Percentiles rank a stretch among this genome's conserved stretches.
These are phyloP conservation scores for Sebastes baramenuke DNA, from an alignment of 2,797 vertebrate species.

Conservation along the genomic window DNA sequence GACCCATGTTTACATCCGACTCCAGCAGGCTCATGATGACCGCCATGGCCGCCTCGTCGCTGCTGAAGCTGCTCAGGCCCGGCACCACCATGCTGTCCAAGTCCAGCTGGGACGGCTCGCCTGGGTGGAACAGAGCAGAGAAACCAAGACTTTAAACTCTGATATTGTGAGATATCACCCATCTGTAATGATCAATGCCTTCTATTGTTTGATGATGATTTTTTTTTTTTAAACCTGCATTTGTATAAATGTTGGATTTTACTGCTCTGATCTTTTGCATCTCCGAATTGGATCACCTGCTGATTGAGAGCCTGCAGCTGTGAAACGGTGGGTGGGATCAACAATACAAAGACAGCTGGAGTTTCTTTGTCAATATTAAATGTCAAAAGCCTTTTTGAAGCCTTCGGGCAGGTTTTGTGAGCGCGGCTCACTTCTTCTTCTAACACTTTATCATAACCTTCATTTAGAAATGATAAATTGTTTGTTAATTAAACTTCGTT, in stretches of 20 bases:
- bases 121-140: slow-evolving; percentile 65
- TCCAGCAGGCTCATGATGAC: slow-evolving; percentile 98
- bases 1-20: slow-evolving; percentile 92
- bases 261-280: neutral
- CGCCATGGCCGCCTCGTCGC: slow-evolving; percentile 94
- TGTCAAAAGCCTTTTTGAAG: neutral
- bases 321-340: neutral
- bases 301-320: neutral
- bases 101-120: slow-evolving; percentile 88
- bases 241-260: neutral
- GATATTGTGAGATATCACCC: neutral
- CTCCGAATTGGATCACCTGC: neutral
- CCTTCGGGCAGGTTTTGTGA: neutral
- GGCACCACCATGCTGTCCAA: slow-evolving; percentile 91
- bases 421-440: neutral
- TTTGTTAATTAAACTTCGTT: too few species aligned
- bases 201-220: neutral
- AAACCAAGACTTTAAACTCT: neutral
- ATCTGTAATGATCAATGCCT: neutral
- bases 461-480: too few species aligned
- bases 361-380: neutral
- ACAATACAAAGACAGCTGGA: neutral
- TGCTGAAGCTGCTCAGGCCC: slow-evolving; percentile 92
- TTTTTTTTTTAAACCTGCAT: neutral
- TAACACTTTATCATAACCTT: too few species aligned